Conservation (phyloP, 2,888 invertebrate species). For the Chloroclystis v-ata region DNA sequence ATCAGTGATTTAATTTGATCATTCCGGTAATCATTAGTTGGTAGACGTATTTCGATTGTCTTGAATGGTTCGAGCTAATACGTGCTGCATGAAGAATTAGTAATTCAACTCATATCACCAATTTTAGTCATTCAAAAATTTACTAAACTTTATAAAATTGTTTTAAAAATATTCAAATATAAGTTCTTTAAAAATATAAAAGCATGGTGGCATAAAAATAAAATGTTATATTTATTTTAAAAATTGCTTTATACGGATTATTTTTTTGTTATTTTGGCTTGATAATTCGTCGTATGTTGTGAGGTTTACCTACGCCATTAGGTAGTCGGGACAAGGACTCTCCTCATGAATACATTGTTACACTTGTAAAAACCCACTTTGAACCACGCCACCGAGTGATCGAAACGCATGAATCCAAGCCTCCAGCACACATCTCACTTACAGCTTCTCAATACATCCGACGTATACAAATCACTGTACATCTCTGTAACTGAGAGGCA, state of each 20-base stretch:
- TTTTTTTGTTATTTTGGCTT: slow-evolving; percentile 38
- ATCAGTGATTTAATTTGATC: slow-evolving; percentile 45
- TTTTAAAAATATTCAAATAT: slow-evolving; percentile 11
- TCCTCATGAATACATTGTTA: slow-evolving; percentile 60
- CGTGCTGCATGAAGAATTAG: slow-evolving; percentile 61
- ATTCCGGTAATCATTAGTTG: slow-evolving; percentile 61
- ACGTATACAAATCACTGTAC: slow-evolving; percentile 64
- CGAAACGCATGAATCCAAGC: slow-evolving; percentile 76
- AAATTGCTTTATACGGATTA: slow-evolving; percentile 34
- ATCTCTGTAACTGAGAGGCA: slow-evolving; percentile 72
- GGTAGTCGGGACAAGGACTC: slow-evolving; percentile 55
- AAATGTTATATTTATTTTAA: slow-evolving; percentile 27
- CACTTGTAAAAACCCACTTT: slow-evolving; percentile 71
- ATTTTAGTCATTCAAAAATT: slow-evolving; percentile 30
- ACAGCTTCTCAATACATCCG: slow-evolving; percentile 75
- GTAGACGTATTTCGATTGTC: slow-evolving; percentile 60
- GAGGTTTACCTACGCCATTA: slow-evolving; percentile 41
- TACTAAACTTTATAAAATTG: slow-evolving; percentile 35
- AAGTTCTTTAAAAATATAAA: slow-evolving; percentile 21
- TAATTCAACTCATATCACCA: slow-evolving; percentile 37
- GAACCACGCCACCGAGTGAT: slow-evolving; percentile 79
- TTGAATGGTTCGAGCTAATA: slow-evolving; percentile 56
- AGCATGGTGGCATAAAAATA: slow-evolving; percentile 50
- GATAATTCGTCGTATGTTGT: slow-evolving; percentile 36
- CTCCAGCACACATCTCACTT: slow-evolving; percentile 77